Evolutionary conservation across 2,113 vertebrate species (phyloP).

Genomic region (Phalacrocorax carbo): DNA sequence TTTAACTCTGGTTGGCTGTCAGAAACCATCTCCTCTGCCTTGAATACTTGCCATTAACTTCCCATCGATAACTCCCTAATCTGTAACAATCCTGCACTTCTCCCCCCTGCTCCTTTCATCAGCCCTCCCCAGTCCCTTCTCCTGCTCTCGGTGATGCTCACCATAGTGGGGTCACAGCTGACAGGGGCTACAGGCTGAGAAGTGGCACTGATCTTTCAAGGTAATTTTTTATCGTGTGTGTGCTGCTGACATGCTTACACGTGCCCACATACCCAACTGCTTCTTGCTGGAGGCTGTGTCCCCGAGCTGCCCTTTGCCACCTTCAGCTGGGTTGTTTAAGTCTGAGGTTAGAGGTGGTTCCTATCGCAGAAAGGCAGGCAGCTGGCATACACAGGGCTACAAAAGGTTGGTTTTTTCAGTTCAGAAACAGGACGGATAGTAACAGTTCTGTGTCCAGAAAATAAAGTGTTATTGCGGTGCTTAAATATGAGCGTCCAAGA

Average conservation of each 20-base stretch:
- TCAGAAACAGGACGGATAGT: background rate
- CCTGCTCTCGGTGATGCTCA: background rate
- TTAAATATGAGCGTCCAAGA: background rate
- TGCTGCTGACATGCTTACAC: background rate
- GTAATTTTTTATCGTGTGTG: background rate
- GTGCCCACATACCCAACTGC: background rate
- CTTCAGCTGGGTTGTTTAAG: background rate
- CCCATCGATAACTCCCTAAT: background rate
- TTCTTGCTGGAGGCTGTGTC: background rate
- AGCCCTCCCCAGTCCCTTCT: background rate
- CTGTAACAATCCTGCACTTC: background rate
- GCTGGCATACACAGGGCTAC: fast-evolving
- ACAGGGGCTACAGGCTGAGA: background rate
- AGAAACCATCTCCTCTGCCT: conserved; percentile 6
- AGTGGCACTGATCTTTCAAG: background rate
- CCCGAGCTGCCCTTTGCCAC: background rate
- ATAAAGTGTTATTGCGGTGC: background rate
- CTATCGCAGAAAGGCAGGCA: background rate
- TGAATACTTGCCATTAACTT: background rate
- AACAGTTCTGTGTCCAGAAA: background rate
- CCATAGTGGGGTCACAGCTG: background rate
- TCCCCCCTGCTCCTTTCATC: background rate
- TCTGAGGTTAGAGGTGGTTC: background rate
- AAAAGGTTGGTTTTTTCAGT: background rate
- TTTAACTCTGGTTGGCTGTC: conserved; percentile 5